Percentiles rank a stretch among this genome's conserved stretches.
These are phyloP conservation scores for Prorops nasuta DNA, from an alignment of 1,140 invertebrate genomes.

Conservation along the genomic window DNA sequence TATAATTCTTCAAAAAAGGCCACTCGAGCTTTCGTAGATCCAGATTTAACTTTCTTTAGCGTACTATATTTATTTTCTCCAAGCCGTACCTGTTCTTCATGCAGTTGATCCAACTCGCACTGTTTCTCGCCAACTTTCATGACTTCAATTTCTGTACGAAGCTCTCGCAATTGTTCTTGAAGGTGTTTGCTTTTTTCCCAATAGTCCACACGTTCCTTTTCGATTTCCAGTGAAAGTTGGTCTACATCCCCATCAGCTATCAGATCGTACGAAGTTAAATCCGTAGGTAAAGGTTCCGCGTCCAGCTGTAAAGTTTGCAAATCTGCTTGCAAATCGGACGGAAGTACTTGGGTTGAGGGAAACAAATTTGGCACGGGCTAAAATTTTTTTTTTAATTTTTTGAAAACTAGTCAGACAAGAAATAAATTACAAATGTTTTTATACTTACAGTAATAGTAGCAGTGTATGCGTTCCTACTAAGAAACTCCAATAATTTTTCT, in stretches of 20 bases:
- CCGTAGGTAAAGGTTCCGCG: conserved; percentile 56
- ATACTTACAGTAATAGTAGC: conserved; percentile 47
- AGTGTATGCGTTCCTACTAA: conserved; percentile 67
- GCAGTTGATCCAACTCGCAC: conserved; percentile 81
- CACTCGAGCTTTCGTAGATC: conserved; percentile 85
- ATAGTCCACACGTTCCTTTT: conserved; percentile 93
- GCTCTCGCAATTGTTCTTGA: conserved; percentile 84
- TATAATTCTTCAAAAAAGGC: conserved; percentile 91
- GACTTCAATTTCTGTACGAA: conserved; percentile 90
- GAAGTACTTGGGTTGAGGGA: conserved; percentile 62
- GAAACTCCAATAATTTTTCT: conserved; percentile 85
- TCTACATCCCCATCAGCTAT: conserved; percentile 80
- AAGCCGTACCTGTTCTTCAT: conserved; percentile 85
- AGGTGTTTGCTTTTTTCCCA: conserved; percentile 93
- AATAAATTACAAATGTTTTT: too few species aligned
- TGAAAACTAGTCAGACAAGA: background rate
- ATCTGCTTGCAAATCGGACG: conserved; percentile 61
- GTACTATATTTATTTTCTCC: conserved; percentile 98
- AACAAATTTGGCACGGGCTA: conserved; percentile 61
- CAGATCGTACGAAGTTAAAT: conserved; percentile 70
- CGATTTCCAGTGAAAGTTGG: conserved; percentile 89
- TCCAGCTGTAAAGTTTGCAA: conserved; percentile 60
- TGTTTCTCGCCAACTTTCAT: conserved; percentile 91
- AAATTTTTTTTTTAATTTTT: background rate
- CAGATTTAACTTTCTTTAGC: conserved; percentile 83